A percentile compares a stretch with the other conserved stretches of the same genome.
These are phyloP conservation scores for Steinernema khuongi DNA, from an alignment of 1,140 invertebrate species.

Conservation along the genomic window DNA sequence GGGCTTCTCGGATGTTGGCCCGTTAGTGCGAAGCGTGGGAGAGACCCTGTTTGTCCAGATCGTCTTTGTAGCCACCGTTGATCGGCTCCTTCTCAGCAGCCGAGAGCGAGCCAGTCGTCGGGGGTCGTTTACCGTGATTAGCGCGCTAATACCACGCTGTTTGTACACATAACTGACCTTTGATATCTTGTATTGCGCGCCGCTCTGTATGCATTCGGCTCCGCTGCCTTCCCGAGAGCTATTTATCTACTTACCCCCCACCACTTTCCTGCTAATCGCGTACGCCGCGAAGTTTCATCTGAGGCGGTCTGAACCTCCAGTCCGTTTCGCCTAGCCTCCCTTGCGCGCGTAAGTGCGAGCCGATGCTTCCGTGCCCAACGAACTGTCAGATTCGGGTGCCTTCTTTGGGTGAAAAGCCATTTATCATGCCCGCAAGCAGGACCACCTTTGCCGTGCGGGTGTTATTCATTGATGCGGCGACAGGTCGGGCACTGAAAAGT, in stretches of 20 bases:
- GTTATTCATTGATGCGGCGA: not conserved
- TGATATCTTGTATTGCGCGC: slow-evolving; percentile 4
- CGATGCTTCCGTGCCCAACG: no score
- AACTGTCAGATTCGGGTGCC: not conserved
- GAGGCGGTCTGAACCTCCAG: no score
- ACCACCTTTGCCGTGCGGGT: slow-evolving; percentile 1
- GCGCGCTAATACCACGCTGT: slow-evolving; percentile 8
- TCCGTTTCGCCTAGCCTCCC: no score
- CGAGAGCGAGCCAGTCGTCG: not conserved
- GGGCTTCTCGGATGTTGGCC: not conserved
- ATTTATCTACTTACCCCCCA: no score
- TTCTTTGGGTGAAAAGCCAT: not conserved
- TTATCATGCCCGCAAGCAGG: not conserved
- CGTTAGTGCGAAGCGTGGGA: not conserved
- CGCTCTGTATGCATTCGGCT: no score
- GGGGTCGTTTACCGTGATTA: slow-evolving; percentile 9
- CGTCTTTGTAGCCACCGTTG: slow-evolving; percentile 2
- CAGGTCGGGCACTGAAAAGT: slow-evolving; percentile 12
- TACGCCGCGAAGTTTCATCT: no score
- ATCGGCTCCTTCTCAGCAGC: not conserved
- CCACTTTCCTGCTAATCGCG: no score
- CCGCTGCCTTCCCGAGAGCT: no score
- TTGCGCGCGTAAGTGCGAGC: no score
- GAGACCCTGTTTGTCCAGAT: slow-evolving; percentile 12
- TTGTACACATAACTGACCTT: slow-evolving; percentile 14